Percentiles rank a stretch among this genome's conserved stretches.
Conservation (phyloP, 2,888 invertebrate genomes). For the Ephialtes manifestator region DNA sequence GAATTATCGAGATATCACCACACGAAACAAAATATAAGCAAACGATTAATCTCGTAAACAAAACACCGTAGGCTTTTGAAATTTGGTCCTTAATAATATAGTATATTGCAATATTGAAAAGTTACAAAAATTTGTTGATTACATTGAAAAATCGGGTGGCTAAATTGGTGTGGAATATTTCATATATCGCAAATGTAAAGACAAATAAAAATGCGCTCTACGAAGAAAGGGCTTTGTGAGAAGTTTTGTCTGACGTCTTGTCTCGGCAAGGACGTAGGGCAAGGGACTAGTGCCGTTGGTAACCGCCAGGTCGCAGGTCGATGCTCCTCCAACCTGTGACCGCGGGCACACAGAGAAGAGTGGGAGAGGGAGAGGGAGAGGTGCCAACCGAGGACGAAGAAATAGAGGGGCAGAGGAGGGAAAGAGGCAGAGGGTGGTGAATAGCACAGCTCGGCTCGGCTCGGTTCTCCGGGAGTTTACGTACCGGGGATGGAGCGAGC, state of each 20-base stretch:
- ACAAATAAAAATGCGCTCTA: not conserved
- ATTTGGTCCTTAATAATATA: no score
- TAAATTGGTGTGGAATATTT: not conserved
- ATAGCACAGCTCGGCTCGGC: conserved; percentile 26
- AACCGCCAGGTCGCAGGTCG: conserved; percentile 73
- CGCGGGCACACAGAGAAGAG: conserved; percentile 49
- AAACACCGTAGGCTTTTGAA: no score
- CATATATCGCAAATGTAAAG: not conserved
- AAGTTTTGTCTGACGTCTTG: not conserved
- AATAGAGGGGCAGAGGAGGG: not conserved
- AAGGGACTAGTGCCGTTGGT: conserved; percentile 65
- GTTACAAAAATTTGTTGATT: no score
- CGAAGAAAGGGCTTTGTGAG: not conserved
- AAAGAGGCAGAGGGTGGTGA: conserved; percentile 36
- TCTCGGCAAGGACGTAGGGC: conserved; percentile 48
- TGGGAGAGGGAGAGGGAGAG: conserved; percentile 30
- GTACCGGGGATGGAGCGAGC: conserved; percentile 61
- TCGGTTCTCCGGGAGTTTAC: conserved; percentile 70
- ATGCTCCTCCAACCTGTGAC: conserved; percentile 73
- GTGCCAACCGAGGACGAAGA: not conserved
- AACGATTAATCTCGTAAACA: no score
- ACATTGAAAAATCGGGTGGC: no score
- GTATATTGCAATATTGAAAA: no score
- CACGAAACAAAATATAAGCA: no score
- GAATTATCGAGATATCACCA: no score